Percentiles rank a stretch among this genome's conserved stretches.
phyloP scores from a whole-genome alignment of 2,113 vertebrate species.

The Hyla sarda region DNA sequence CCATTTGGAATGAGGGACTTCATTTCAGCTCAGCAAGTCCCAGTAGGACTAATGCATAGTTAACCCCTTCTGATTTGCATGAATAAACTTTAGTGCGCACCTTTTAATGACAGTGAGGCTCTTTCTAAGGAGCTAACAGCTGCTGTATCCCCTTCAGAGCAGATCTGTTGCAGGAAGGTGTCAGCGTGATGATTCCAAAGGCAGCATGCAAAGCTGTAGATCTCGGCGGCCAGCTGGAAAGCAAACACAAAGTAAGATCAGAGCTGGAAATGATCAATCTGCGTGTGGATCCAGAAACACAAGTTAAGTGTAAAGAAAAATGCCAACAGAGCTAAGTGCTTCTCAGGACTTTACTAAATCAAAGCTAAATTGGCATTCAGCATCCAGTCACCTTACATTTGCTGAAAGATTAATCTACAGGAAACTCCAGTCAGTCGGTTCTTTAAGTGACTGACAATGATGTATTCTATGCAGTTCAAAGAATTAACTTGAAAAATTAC shows the following conservation, averaged over 20 bases:
- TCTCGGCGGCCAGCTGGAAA: conserved; percentile 89
- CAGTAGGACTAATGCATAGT: background rate
- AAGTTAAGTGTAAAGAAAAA: conserved; percentile 9
- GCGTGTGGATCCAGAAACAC: background rate
- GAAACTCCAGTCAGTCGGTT: conserved; percentile 3
- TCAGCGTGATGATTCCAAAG: conserved; percentile 97
- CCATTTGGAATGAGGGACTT: background rate
- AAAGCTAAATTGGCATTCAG: conserved; percentile 33
- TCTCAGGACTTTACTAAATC: conserved; percentile 25
- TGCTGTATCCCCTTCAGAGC: conserved; percentile 77
- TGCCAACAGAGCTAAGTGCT: background rate
- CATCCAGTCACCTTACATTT: conserved; percentile 29
- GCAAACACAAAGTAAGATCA: conserved; percentile 43
- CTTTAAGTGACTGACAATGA: conserved; percentile 23
- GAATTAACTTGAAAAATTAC: conserved; percentile 37
- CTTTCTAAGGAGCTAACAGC: conserved; percentile 89
- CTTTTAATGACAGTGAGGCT: conserved; percentile 93
- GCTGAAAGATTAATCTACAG: conserved; percentile 27
- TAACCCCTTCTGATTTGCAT: background rate
- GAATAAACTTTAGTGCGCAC: conserved; percentile 68
- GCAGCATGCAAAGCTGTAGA: conserved; percentile 94
- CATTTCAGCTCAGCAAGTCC: background rate
- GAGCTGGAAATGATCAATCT: background rate
- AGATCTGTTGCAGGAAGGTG: conserved; percentile 90
- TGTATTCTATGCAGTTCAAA: conserved; percentile 23